These are phyloP conservation scores for Cartodere bifasciata DNA, from an alignment of 2,888 invertebrate genomes.

Conservation along the genomic window DNA sequence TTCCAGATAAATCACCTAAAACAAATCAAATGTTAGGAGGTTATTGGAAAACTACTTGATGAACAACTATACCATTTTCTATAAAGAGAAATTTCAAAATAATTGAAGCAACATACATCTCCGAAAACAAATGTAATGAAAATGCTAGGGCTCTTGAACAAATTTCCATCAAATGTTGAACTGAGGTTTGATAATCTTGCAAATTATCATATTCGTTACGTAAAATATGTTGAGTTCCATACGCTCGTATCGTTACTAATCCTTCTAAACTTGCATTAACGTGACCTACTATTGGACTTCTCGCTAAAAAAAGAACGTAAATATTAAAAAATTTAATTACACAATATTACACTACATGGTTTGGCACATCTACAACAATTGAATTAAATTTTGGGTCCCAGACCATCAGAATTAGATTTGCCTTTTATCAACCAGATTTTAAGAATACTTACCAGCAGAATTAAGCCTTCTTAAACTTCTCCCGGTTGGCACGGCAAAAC, in stretches of 20 bases:
- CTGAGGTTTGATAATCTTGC: slow-evolving; percentile 35
- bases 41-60: too few relatives aligned
- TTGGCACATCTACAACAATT: too few relatives aligned
- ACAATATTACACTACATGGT: too few relatives aligned
- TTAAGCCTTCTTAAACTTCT: slow-evolving; percentile 55
- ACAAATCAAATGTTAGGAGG: too few relatives aligned
- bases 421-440: too few relatives aligned
- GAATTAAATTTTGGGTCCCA: too few relatives aligned
- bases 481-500: slow-evolving; percentile 53
- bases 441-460: slow-evolving; percentile 46
- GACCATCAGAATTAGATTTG: too few relatives aligned
- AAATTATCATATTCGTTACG: slow-evolving; percentile 45
- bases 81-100: slow-evolving; percentile 7
- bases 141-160: slow-evolving; percentile 7
- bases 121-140: slow-evolving; percentile 8
- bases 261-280: slow-evolving; percentile 61
- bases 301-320: too few relatives aligned
- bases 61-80: too few relatives aligned
- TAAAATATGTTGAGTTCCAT: slow-evolving; percentile 46
- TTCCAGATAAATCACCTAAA: slow-evolving; percentile 53
- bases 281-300: slow-evolving; percentile 64
- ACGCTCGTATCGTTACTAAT: slow-evolving; percentile 57
- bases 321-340: too few relatives aligned
- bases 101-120: slow-evolving; percentile 4
- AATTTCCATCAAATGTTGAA: slow-evolving; percentile 9